A percentile compares a stretch with the other conserved stretches of the same genome.
phyloP scores from a whole-genome alignment of 2,888 invertebrate species.

The Synergus laeviventris region DNA sequence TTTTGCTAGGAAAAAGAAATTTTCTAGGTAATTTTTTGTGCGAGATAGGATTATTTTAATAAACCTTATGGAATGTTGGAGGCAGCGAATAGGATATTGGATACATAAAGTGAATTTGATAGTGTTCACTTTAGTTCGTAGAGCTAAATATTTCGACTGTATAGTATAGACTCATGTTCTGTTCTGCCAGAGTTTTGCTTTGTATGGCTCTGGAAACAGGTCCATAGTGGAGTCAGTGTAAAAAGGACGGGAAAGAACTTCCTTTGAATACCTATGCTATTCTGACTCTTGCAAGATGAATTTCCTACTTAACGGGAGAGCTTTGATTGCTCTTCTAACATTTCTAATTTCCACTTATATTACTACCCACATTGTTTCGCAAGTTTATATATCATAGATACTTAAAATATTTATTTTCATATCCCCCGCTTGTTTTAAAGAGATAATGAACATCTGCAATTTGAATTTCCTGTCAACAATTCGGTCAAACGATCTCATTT shows the following conservation, averaged over 20 bases:
- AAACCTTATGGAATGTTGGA: neutral
- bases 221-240: neutral
- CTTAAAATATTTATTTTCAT: neutral
- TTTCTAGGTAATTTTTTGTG: neutral
- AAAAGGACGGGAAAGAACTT: neutral
- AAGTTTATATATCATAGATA: too few relatives aligned
- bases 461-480: too few relatives aligned
- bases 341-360: too few relatives aligned
- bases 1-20: neutral
- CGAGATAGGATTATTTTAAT: neutral
- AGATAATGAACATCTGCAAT: too few relatives aligned
- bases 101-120: neutral
- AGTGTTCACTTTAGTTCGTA: neutral
- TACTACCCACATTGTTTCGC: too few relatives aligned
- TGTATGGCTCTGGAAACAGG: neutral
- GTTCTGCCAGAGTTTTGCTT: too few relatives aligned
- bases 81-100: neutral
- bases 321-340: neutral
- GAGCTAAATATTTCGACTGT: neutral
- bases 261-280: slow-evolving; percentile 18
- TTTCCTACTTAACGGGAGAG: neutral
- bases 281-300: slow-evolving; percentile 2
- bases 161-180: slow-evolving; percentile 1
- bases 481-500: too few relatives aligned
- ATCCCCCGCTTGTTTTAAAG: neutral